Evolutionary conservation across 2,797 vertebrate genomes (phyloP).

Genomic region (Protonibea diacanthus): DNA sequence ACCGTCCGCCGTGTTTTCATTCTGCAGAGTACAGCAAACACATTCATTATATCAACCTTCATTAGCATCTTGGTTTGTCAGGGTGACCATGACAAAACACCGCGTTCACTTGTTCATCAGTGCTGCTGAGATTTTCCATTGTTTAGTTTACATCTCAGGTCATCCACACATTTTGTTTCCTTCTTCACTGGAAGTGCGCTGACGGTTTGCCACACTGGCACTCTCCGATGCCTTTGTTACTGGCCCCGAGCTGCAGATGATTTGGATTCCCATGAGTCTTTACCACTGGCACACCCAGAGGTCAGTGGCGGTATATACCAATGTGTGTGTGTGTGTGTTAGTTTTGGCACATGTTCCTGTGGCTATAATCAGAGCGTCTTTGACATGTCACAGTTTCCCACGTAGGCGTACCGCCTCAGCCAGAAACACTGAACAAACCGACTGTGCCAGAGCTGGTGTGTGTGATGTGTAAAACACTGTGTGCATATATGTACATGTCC

Average conservation of each 20-base stretch:
- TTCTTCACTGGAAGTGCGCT: constrained; percentile 30
- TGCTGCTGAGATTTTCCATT: constrained; percentile 54
- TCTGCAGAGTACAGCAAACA: neutral
- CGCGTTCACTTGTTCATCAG: constrained; percentile 36
- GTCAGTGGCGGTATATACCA: neutral
- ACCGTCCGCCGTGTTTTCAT: constrained; percentile 20
- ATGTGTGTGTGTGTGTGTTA: constrained; percentile 46
- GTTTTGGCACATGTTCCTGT: constrained; percentile 64
- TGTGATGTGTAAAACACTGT: constrained; percentile 32
- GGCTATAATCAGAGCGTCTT: constrained; percentile 76
- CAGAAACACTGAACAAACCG: constrained; percentile 78
- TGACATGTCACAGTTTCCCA: constrained; percentile 79
- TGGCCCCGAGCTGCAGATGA: constrained; percentile 38
- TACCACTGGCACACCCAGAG: constrained; percentile 11
- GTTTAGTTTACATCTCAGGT: constrained; percentile 43
- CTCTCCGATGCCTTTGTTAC: constrained; percentile 36
- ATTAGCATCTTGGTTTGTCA: constrained; percentile 27
- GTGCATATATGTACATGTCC: constrained; percentile 16
- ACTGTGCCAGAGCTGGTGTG: constrained; percentile 20
- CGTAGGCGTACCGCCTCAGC: constrained; percentile 68
- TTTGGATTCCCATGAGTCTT: constrained; percentile 41
- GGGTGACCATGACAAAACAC: constrained; percentile 51
- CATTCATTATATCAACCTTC: constrained; percentile 13
- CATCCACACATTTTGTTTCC: constrained; percentile 50
- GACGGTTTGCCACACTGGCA: constrained; percentile 18